Conservation (phyloP, 2,113 vertebrate genomes). For the Lichenostomus cassidix region DNA sequence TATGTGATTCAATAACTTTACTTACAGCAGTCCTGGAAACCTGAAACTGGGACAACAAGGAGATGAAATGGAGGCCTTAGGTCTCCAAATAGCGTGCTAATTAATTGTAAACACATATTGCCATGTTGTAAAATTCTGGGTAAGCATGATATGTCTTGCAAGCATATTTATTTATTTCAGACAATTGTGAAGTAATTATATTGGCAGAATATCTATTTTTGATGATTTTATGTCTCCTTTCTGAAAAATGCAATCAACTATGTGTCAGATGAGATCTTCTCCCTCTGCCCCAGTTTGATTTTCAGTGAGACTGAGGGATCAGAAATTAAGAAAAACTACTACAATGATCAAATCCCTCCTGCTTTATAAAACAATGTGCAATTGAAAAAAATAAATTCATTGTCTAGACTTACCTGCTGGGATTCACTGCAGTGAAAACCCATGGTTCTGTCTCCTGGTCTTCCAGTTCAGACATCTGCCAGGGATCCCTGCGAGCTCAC, state of each 20-base stretch:
- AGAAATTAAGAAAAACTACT: neutral
- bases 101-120: neutral
- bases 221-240: neutral
- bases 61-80: neutral
- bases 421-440: neutral
- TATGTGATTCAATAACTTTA: neutral
- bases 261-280: neutral
- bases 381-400: neutral
- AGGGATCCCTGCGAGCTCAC: neutral
- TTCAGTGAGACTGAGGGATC: neutral
- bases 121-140: neutral
- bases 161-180: neutral
- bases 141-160: neutral
- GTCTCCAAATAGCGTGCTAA: neutral
- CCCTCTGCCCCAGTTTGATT: neutral
- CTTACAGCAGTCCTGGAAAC: neutral
- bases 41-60: neutral
- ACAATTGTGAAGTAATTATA: neutral
- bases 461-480: neutral
- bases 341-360: neutral
- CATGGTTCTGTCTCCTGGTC: neutral
- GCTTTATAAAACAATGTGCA: neutral
- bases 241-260: neutral
- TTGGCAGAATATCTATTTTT: neutral
- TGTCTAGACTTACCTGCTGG: constrained; percentile 33